Conservation (phyloP, 2,113 vertebrate species). For the Phaetusa simplex region DNA sequence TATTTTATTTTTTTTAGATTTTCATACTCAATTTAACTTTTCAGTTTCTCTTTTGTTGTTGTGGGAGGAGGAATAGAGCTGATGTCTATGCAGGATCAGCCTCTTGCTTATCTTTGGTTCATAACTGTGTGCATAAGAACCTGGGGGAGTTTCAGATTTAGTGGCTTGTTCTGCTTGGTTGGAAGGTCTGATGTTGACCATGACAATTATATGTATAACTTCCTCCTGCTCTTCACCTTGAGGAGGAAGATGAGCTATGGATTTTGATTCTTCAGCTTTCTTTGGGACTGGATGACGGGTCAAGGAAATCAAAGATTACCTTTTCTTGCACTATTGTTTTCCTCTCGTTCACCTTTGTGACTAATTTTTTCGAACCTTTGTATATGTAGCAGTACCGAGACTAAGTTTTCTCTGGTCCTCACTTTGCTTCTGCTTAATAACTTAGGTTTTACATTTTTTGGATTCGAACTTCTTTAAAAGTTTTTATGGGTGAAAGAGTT, state of each 20-base stretch:
- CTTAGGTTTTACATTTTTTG: not conserved
- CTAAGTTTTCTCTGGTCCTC: not conserved
- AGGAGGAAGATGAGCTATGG: not conserved
- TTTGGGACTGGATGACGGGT: not conserved
- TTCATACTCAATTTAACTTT: not conserved
- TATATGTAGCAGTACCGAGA: not conserved
- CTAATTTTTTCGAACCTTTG: not conserved
- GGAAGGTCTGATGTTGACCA: not conserved
- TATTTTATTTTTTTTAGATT: not conserved
- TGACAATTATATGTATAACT: not conserved
- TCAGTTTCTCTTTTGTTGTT: not conserved
- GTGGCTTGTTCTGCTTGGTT: not conserved
- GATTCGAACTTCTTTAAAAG: not conserved
- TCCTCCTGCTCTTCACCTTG: not conserved
- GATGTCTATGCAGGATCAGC: not conserved
- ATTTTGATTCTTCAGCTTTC: not conserved
- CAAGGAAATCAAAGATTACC: accelerated
- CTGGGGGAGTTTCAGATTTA: not conserved
- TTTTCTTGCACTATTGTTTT: not conserved
- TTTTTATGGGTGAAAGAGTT: not conserved
- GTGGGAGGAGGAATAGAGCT: not conserved
- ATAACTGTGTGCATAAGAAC: not conserved
- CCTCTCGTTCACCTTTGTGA: not conserved
- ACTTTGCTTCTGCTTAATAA: not conserved
- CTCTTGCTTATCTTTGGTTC: not conserved